Conservation (phyloP, 2,113 vertebrate species). For the Pangasianodon hypophthalmus region DNA sequence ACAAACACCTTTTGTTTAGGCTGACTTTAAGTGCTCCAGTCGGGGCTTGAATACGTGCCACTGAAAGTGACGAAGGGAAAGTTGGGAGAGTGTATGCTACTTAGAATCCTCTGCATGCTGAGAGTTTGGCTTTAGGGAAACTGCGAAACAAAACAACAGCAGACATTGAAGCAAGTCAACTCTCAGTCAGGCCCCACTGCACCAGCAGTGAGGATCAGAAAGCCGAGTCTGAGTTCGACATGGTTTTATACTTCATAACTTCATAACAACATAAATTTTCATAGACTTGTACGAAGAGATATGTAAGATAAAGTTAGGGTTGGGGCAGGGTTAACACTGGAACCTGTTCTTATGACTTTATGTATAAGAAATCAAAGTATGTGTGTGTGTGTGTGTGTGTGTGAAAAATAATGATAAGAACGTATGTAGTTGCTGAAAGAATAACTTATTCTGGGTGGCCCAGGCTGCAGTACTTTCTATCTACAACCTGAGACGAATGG, state of each 20-base stretch:
- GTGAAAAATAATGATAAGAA: background rate
- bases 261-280: background rate
- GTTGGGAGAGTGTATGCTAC: background rate
- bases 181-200: background rate
- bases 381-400: background rate
- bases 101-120: background rate
- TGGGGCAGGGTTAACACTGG: background rate
- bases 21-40: slow-evolving; percentile 10
- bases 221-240: background rate
- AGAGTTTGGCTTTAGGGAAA: slow-evolving; percentile 14
- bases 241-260: background rate
- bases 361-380: background rate
- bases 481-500: slow-evolving; percentile 11
- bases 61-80: background rate
- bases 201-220: background rate
- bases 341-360: background rate
- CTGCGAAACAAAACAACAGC: background rate
- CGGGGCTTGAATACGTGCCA: background rate
- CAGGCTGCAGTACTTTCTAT: background rate
- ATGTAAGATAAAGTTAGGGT: background rate
- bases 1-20: slow-evolving; percentile 3
- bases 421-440: background rate
- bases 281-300: background rate
- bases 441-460: slow-evolving; percentile 13
- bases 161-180: slow-evolving; percentile 21